Base-by-base conservation (phyloP, 2,113 vertebrate species). In the Tupaia tana region DNA sequence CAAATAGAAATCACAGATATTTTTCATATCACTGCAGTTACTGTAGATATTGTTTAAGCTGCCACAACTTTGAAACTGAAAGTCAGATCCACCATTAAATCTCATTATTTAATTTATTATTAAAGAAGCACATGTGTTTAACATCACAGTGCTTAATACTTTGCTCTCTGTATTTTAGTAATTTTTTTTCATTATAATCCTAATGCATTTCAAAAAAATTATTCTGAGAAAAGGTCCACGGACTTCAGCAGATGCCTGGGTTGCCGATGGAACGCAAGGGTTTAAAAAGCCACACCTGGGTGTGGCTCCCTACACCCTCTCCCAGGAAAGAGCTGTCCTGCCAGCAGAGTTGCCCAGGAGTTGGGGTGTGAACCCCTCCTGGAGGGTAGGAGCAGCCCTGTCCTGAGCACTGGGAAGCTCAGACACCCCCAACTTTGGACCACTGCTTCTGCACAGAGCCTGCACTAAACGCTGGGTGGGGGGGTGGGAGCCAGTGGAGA, bases 251-350 rank as follows among this genome's bases (percentile, higher is more conserved):
- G 24, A 78, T 58, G 12, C 54, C 59, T 43, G 20, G 77, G 54
- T 31, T 31, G 24, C 56, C 63, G 27, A 0, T 16, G 58, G 83
- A 74, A 63, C 29, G 59, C 71, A 88, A 89, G 27, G 27, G 29
- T 59, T 93, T 95, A 94, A 82, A 82, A 81, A 73, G 63, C 20
- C 77, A 92, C 29, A 82, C 64, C 82, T 88, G 22, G 31, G 78
- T 84, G 52, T 20, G 43, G 20, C 63, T 64, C 56, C 19, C 9
- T 43, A 20, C 24, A 43, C 15, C n/a, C 19, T 86, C 52, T 95
- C 90, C 56, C 63, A 52, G 61, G n/a, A 71, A 92, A 66, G 75
- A 54, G 52, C 63, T 59, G 12, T 88, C 43, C 34, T 90, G 52
- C 74, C 52, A 93, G 29, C 27, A 78, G 29, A 77, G 16, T 56